Percentiles rank a stretch among this genome's conserved stretches.
Evolutionary conservation across 1,140 invertebrate species (phyloP).

Genomic region (Lutraria rhynchaena): DNA sequence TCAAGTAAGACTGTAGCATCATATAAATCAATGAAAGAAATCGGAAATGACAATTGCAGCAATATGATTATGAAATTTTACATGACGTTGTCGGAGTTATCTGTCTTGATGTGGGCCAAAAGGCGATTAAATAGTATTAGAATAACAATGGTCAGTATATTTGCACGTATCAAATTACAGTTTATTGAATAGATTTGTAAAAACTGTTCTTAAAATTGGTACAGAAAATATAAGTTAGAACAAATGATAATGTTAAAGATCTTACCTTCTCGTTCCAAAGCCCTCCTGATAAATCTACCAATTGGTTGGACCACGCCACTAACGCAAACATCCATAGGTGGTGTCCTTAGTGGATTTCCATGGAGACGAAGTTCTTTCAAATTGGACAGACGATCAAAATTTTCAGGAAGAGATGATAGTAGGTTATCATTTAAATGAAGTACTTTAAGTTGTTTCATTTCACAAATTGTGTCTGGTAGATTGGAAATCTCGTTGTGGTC

Average conservation of each 20-base stretch:
- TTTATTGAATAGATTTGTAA: too few relatives aligned
- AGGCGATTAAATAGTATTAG: too few relatives aligned
- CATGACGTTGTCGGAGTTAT: too few relatives aligned
- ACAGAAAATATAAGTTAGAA: too few relatives aligned
- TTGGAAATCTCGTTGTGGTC: slow-evolving; percentile 74
- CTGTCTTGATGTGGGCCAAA: too few relatives aligned
- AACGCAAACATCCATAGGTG: slow-evolving; percentile 80
- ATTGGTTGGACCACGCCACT: slow-evolving; percentile 80
- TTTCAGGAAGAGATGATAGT: slow-evolving; percentile 73
- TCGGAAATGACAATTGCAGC: too few relatives aligned
- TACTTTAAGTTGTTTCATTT: slow-evolving; percentile 70
- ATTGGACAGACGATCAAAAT: slow-evolving; percentile 74
- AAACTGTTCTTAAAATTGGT: too few relatives aligned
- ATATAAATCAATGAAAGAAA: neutral
- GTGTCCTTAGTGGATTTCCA: slow-evolving; percentile 78
- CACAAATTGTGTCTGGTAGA: slow-evolving; percentile 73
- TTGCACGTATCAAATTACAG: too few relatives aligned
- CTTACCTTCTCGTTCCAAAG: slow-evolving; percentile 78
- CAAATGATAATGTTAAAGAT: too few relatives aligned
- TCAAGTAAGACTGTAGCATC: neutral
- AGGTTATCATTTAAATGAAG: slow-evolving; percentile 79
- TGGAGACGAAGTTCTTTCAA: slow-evolving; percentile 78
- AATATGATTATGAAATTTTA: too few relatives aligned
- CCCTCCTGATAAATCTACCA: slow-evolving; percentile 76
- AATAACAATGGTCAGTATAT: too few relatives aligned